A percentile compares a stretch with the other conserved stretches of the same genome.
Conservation (phyloP, 1,140 invertebrate species). For the Leptinotarsa lineolata region DNA sequence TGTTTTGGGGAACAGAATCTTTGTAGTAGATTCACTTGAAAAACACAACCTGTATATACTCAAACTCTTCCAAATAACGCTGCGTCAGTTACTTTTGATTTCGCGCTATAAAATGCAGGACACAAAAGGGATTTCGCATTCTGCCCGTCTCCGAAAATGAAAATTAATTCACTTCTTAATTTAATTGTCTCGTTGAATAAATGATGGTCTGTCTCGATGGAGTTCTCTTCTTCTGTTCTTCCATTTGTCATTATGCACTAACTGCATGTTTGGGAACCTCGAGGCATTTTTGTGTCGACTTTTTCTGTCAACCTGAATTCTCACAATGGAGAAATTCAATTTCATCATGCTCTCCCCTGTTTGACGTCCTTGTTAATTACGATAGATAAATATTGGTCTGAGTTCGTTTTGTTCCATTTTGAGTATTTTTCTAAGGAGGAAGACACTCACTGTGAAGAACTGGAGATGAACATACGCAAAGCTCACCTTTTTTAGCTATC, state of each 20-base stretch:
- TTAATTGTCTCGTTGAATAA: background rate
- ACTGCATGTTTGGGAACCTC: background rate
- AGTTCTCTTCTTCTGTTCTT: conserved; percentile 6
- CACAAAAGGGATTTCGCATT: conserved; percentile 1
- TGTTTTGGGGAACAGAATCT: too few species aligned
- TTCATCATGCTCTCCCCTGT: background rate
- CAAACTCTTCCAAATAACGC: background rate
- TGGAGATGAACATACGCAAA: too few species aligned
- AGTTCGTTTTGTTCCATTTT: too few species aligned
- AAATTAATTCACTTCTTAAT: conserved; percentile 7
- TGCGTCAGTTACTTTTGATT: background rate
- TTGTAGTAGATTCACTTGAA: too few species aligned
- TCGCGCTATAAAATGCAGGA: background rate
- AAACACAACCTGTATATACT: too few species aligned
- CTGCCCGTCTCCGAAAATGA: background rate
- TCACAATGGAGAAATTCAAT: background rate
- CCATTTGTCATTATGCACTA: conserved; percentile 2
- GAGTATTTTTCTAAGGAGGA: too few species aligned
- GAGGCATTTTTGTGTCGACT: background rate
- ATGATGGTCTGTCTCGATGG: background rate
- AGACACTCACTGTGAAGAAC: too few species aligned
- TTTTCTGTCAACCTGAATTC: background rate
- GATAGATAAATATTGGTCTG: background rate
- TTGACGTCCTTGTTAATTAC: background rate
- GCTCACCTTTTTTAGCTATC: too few species aligned